A percentile compares a stretch with the other conserved stretches of the same genome.
phyloP scores from a whole-genome alignment of 2,888 invertebrate genomes.

The Idaea aversata region DNA sequence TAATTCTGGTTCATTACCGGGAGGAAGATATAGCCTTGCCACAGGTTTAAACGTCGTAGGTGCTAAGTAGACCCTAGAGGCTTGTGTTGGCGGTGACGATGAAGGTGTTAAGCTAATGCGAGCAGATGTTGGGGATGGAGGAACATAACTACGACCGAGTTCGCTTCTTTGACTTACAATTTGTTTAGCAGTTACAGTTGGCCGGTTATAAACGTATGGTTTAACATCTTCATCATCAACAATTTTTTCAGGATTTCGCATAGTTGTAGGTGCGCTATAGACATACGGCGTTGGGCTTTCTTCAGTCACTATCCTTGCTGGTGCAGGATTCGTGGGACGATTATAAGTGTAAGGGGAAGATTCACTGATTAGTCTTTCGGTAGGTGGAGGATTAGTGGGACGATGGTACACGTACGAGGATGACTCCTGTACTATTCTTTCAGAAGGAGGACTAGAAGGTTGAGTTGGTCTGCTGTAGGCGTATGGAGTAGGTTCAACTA shows the following conservation, averaged over 20 bases:
- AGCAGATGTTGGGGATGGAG: conserved; percentile 39
- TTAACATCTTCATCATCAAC: conserved; percentile 20
- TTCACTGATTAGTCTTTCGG: conserved; percentile 33
- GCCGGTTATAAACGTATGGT: conserved; percentile 42
- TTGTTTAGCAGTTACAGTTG: conserved; percentile 43
- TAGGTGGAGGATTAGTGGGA: conserved; percentile 37
- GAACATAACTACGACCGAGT: conserved; percentile 36
- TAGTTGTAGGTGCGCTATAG: conserved; percentile 37
- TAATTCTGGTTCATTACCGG: conserved; percentile 38
- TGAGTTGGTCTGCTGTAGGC: conserved; percentile 50
- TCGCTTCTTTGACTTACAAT: conserved; percentile 36
- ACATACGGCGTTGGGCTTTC: conserved; percentile 27
- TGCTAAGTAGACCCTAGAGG: conserved; percentile 49
- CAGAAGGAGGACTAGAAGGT: conserved; percentile 29
- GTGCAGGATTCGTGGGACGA: conserved; percentile 26
- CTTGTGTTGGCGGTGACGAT: conserved; percentile 43
- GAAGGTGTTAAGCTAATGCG: conserved; percentile 42
- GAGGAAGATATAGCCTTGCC: conserved; percentile 56
- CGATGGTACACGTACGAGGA: conserved; percentile 42
- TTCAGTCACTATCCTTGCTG: conserved; percentile 29
- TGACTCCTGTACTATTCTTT: conserved; percentile 33
- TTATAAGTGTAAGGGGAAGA: conserved; percentile 44
- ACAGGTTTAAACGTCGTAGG: conserved; percentile 61
- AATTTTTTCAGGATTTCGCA: conserved; percentile 23
- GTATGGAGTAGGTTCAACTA: conserved; percentile 53